Conservation (phyloP, 2,113 vertebrate genomes). For the Plecotus auritus region DNA sequence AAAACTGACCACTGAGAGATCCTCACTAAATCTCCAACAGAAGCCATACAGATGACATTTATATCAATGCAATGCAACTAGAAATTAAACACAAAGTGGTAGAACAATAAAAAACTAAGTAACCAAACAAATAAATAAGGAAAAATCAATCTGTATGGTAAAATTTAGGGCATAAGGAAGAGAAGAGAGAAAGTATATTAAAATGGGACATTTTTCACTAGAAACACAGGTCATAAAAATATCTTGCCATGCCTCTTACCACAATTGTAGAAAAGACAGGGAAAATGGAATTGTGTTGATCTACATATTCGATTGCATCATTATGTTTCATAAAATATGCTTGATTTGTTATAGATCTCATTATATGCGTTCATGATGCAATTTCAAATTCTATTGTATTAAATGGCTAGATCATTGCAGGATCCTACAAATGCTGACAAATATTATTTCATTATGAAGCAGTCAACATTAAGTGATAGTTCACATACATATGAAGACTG, state of each 20-base stretch:
- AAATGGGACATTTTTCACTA: background rate
- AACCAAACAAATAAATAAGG: background rate
- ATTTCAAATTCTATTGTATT: background rate
- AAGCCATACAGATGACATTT: background rate
- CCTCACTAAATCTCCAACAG: background rate
- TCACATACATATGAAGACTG: background rate
- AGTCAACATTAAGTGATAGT: background rate
- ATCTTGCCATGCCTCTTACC: background rate
- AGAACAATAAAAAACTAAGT: background rate
- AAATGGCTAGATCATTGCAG: background rate
- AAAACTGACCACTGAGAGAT: background rate
- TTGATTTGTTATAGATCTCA: background rate
- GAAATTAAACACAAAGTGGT: background rate
- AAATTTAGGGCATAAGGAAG: background rate
- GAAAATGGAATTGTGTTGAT: background rate
- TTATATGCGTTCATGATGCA: background rate
- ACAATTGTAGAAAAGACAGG: background rate
- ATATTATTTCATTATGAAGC: background rate
- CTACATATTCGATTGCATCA: background rate
- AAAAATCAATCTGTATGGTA: background rate
- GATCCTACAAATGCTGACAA: background rate
- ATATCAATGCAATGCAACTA: background rate
- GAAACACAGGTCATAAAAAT: background rate
- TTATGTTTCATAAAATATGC: slow-evolving; percentile 14
- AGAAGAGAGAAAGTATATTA: background rate